Evolutionary conservation across 2,113 vertebrate species (phyloP), one percentile per base, ranked within the genome.

Genomic region (Loxodonta africana): DNA sequence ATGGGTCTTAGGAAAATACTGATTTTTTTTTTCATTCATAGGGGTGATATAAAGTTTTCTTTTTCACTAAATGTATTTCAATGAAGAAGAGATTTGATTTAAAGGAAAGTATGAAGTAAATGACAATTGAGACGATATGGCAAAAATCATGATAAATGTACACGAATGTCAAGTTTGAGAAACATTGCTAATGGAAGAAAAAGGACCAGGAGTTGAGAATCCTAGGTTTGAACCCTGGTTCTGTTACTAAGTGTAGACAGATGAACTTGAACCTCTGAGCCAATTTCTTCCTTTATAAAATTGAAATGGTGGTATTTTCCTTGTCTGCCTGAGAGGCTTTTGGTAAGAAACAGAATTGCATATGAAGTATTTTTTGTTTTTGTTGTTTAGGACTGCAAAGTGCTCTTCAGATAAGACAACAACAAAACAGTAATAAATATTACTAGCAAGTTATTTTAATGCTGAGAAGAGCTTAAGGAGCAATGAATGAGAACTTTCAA

Each of bases 81-180:
- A 1, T 94, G 63, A 53, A 65, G 74, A 94, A 91, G n/a, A 65
- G 65, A 84, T 30, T 85, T 71, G 21, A 57, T 71, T 93, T 48
- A 83, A 95, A 83, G 82, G 90, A 86, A 90, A 97, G 87, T n/a
- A 51, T 26, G 10, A 97, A 92, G 62, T 77, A 78, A 82, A 33
- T 41, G 48, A 44, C 48, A 87, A 3, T 51, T 2, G 25, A 37
- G 23, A 83, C 90, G 25, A 4, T 41, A 4, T 37, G 25, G n/a
- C 44, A 57, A 33, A 83, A 89, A n/a, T 65, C 63, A 91, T 57
- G 48, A 94, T 21, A 51, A 83, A 80, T 87, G 17, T 28, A 67
- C 12, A 17, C 33, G 48, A 82, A 51, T 62, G 63, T 11, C 2
- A 12, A 62, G 41, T 83, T 74, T 84, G 69, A 46, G 33, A 89